Conservation (phyloP, 30 jellyfish, hydroid and myxozoan genomes). For the Sanderia malayensis region DNA sequence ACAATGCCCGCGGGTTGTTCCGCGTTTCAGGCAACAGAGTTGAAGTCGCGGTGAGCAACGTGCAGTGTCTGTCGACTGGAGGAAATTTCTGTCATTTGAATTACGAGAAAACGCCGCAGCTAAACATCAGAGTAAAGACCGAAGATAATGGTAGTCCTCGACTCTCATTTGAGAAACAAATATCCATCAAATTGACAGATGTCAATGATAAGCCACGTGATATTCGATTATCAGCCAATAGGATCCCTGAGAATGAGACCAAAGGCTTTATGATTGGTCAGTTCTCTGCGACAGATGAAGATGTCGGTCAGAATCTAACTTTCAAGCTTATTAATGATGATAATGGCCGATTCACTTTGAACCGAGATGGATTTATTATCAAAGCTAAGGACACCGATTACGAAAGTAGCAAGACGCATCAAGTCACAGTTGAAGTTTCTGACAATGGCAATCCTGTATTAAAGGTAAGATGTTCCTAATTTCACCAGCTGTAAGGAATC, state of each 20-base stretch:
- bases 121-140: conserved; percentile 30
- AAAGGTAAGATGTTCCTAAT: conserved; percentile 36
- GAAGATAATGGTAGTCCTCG: conserved; percentile 75
- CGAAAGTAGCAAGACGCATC: conserved; percentile 59
- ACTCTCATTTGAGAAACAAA: conserved; percentile 23
- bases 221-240: conserved; percentile 53
- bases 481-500: not conserved
- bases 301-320: conserved; percentile 50
- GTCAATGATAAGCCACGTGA: conserved; percentile 80
- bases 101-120: conserved; percentile 47
- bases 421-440: conserved; percentile 56
- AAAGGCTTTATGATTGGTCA: conserved; percentile 66
- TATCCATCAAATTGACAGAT: conserved; percentile 39
- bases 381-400: conserved; percentile 64
- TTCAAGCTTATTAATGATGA: conserved; percentile 59
- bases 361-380: conserved; percentile 18
- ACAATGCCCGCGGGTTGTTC: conserved; percentile 63
- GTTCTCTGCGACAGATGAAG: conserved; percentile 75
- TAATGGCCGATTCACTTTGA: conserved; percentile 52
- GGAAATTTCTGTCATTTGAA: conserved; percentile 64
- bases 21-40: conserved; percentile 36
- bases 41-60: conserved; percentile 66
- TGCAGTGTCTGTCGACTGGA: conserved; percentile 55
- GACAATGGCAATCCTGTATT: conserved; percentile 79
- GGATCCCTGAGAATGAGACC: conserved; percentile 64